Evolutionary conservation across 2,797 vertebrate species (phyloP), one percentile per base, ranked within the genome.

Genomic region (Parotocinclus haroldoi): DNA sequence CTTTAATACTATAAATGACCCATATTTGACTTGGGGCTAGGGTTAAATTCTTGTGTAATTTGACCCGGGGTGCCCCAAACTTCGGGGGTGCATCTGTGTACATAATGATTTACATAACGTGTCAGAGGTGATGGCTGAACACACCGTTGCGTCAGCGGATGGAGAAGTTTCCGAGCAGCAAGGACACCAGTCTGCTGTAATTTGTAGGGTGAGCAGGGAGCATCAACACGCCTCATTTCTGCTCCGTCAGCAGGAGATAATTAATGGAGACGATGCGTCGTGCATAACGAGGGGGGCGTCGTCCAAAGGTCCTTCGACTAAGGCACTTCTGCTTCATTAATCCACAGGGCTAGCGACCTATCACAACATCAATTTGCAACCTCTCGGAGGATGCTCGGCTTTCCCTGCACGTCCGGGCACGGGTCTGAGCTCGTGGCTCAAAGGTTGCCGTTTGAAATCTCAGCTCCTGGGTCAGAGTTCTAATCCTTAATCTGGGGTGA

Each of bases 271-370:
- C 36, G 17, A 65, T 58, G 50, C 58, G 18, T 16, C 39, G 13
- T 16, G 42, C 39, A 46, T 65, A 71, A 65, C 56, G 37, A 71
- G 62, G 53, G 55, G 62, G 69, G 62, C 56, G 69, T 51, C 51
- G 13, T 65, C 50, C 13, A 59, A 48, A 54, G 56, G 42, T 65
- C 56, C 62, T 65, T 65, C 19, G 62, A 71, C 69, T 64, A 49
- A 16, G 55, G 53, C 27, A 2, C 46, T 48, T 65, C 45, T 19
- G 69, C 55, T 54, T 65, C 69, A 71, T 71, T 71, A 65, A 58
- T 59, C 61, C 62, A 27, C 18, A 65, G 56, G 40, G 56, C 48
- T 65, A 59, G 62, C 7, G 36, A 65, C 49, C 50, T 38, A 60
- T 12, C 16, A 65, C 42, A 37, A 19, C 18, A 58, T 58, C 56